Conservation (phyloP, 2,888 invertebrate species). For the Gerris lacustris region DNA sequence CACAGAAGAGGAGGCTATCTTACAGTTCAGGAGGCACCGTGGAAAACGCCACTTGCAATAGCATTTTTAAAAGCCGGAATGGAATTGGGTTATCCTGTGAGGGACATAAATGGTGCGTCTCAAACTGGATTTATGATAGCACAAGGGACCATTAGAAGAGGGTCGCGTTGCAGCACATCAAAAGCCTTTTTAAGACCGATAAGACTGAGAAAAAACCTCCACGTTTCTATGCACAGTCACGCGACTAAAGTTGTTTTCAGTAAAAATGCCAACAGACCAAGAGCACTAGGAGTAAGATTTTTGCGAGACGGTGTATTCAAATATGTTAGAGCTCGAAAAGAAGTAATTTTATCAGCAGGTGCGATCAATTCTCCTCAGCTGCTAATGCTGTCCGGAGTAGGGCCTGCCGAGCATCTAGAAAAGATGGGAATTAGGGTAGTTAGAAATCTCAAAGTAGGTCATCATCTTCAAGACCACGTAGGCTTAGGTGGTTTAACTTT, state of each 20-base stretch:
- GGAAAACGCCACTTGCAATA: conserved; percentile 68
- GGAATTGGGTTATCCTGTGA: conserved; percentile 67
- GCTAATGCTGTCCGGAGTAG: conserved; percentile 81
- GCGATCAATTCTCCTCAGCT: conserved; percentile 79
- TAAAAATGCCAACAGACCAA: conserved; percentile 37
- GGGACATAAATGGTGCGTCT: conserved; percentile 68
- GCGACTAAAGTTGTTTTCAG: conserved; percentile 47
- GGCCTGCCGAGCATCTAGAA: conserved; percentile 61
- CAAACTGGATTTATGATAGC: conserved; percentile 80
- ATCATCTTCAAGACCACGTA: conserved; percentile 79
- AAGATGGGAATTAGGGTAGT: conserved; percentile 60
- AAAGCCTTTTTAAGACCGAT: conserved; percentile 78
- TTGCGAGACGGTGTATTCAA: conserved; percentile 51
- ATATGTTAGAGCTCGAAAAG: conserved; percentile 58
- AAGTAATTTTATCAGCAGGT: conserved; percentile 76
- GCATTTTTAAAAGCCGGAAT: conserved; percentile 69
- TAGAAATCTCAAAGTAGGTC: conserved; percentile 56
- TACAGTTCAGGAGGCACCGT: conserved; percentile 69
- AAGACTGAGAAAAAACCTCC: conserved; percentile 60
- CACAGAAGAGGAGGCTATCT: conserved; percentile 67
- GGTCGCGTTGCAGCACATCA: conserved; percentile 73
- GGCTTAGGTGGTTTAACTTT: conserved; percentile 76
- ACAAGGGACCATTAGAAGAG: conserved; percentile 71
- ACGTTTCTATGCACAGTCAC: conserved; percentile 65
- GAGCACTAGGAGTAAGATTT: conserved; percentile 65